These are phyloP conservation scores for Zoanthus sansibaricus DNA, from an alignment of 92 coral and sea anemone genomes.

Conservation along the genomic window DNA sequence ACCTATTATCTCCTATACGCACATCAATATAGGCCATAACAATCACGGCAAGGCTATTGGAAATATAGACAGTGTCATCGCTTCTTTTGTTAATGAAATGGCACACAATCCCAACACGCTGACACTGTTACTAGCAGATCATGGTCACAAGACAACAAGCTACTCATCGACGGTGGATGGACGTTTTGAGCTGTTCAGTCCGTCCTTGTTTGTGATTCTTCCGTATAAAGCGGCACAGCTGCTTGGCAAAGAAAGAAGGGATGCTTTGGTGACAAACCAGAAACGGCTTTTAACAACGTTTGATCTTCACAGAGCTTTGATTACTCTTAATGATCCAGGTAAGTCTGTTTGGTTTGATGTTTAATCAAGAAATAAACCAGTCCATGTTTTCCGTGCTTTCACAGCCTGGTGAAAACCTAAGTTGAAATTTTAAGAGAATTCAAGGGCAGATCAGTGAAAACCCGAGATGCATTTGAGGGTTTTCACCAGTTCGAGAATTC, in stretches of 20 bases:
- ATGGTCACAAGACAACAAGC: constrained; percentile 60
- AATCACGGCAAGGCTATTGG: constrained; percentile 49
- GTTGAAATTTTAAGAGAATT: no score
- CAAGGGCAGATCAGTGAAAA: no score
- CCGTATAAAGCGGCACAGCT: constrained; percentile 45
- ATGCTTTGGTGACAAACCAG: constrained; percentile 58
- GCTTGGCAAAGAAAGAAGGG: constrained; percentile 35
- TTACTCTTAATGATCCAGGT: constrained; percentile 56
- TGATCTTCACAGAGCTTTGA: constrained; percentile 55
- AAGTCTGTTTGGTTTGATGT: not conserved
- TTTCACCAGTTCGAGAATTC: no score
- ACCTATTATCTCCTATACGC: constrained; percentile 44
- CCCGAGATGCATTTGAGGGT: no score
- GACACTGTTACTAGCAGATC: constrained; percentile 53
- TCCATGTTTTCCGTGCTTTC: no score
- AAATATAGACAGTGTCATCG: constrained; percentile 54
- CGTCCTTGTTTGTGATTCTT: constrained; percentile 48
- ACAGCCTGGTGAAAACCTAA: no score
- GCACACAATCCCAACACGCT: constrained; percentile 48
- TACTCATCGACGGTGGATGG: constrained; percentile 54
- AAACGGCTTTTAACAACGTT: constrained; percentile 50
- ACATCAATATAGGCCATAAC: constrained; percentile 59
- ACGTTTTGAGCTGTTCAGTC: constrained; percentile 60
- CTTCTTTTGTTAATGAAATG: constrained; percentile 42
- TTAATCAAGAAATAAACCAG: no score